Evolutionary conservation across 2,113 vertebrate species (phyloP), one percentile per base, ranked within the genome.

Genomic region (Xerus inauris): DNA sequence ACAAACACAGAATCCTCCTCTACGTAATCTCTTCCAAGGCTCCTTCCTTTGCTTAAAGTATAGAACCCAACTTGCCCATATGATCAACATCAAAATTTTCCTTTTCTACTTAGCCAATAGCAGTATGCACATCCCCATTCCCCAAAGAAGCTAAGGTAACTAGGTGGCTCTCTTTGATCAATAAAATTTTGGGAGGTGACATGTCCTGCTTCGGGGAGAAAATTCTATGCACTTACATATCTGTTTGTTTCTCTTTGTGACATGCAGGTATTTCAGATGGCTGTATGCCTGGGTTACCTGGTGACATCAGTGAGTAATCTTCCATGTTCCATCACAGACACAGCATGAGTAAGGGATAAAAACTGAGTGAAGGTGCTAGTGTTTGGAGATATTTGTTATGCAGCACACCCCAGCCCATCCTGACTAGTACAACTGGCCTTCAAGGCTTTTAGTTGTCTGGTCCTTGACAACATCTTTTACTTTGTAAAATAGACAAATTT

Each of bases 91-190:
- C 77, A 77, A 45, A 14, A 28, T 65, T 0, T n/a, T 38, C 72
- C 57, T 67, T 14, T n/a, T 22, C 35, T 75, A 67, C 28, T 28
- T 0, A 0, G 59, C n/a, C 88, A 45, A 3, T 0, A 17, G 47
- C 5, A 17, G 75, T 9, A 0, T 1, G 35, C n/a, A 6, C 0
- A 0, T 45, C n/a, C 19, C 54, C 28, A 1, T 4, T 11, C 16
- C 30, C 14, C 22, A 20, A 38, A 67, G 38, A 62, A 57, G 67
- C 40, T 75, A 42, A 71, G 77, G 1, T 85, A 54, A 26, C 40
- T 57, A 28, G 0, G 4, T 5, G 62, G 65, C 77, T 35, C 0
- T 0, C 6, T 73, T 62, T 42, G 54, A 80, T 49, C 76, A 54
- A 4, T 13, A 67, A 80, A 88, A 91, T 49, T 38, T 2, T 8